These are phyloP conservation scores for Hepsetus odoe DNA, from an alignment of 2,113 vertebrate species.

Conservation along the genomic window DNA sequence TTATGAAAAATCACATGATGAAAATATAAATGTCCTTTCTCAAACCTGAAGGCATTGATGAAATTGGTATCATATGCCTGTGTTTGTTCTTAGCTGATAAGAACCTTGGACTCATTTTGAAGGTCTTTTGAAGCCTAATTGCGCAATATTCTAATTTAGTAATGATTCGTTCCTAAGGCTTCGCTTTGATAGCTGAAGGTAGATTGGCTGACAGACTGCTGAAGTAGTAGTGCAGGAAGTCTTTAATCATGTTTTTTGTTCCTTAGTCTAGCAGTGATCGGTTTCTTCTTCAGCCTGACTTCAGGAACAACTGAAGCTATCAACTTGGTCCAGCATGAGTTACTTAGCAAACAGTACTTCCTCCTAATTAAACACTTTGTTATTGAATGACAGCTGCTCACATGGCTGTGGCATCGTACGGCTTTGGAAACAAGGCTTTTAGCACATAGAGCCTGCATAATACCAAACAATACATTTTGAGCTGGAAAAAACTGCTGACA, in stretches of 20 bases:
- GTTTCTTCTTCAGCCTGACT: slow-evolving; percentile 5
- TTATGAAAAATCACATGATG: slow-evolving; percentile 13
- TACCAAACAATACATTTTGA: not conserved
- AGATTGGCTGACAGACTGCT: not conserved
- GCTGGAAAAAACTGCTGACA: not conserved
- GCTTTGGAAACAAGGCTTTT: not conserved
- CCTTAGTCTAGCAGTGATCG: not conserved
- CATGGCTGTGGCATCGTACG: not conserved
- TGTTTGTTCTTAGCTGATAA: slow-evolving; percentile 7
- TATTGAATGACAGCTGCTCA: not conserved
- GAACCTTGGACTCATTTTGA: not conserved
- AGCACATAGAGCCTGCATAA: not conserved
- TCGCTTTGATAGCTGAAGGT: not conserved
- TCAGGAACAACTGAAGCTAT: not conserved
- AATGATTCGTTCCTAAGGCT: slow-evolving; percentile 35
- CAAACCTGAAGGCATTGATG: slow-evolving; percentile 20
- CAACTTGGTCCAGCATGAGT: not conserved
- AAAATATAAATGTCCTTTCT: slow-evolving; percentile 28
- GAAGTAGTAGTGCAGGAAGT: not conserved
- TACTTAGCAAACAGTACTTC: slow-evolving; percentile 2
- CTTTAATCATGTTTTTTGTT: not conserved
- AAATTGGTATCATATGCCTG: slow-evolving; percentile 12
- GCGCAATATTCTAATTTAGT: slow-evolving; percentile 37
- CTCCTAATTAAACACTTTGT: slow-evolving; percentile 1
- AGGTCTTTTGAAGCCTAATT: slow-evolving; percentile 4